Conservation (phyloP, 2,888 invertebrate genomes). For the Escarpia spicata region DNA sequence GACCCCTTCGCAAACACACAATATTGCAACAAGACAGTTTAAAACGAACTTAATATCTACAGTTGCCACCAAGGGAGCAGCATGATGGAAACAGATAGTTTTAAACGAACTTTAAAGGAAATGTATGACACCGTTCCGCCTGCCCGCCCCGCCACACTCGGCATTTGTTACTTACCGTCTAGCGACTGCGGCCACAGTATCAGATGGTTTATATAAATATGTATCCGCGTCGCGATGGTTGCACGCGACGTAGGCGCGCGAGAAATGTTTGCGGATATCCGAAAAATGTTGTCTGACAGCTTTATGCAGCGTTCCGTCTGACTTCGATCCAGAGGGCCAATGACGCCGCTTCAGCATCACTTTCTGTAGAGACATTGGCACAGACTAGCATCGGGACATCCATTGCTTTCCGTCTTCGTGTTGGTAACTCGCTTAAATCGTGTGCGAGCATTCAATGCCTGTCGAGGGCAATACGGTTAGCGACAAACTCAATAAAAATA, state of each 20-base stretch:
- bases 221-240: neutral
- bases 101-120: neutral
- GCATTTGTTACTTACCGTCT: neutral
- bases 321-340: neutral
- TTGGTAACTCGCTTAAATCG: neutral
- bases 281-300: neutral
- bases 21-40: no score
- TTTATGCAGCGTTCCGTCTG: neutral
- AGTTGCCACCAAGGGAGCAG: no score
- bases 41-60: no score
- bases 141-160: neutral
- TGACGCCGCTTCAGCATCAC: neutral
- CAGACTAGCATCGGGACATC: neutral
- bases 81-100: no score
- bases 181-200: neutral
- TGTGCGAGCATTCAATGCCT: neutral
- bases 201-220: neutral
- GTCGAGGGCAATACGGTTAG: neutral
- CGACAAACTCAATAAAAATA: conserved; percentile 7
- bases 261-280: neutral
- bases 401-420: neutral
- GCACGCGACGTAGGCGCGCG: neutral
- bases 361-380: neutral
- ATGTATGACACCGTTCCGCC: neutral
- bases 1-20: no score